Conservation (phyloP, 2,113 vertebrate species). For the Alaudala cheleensis region DNA sequence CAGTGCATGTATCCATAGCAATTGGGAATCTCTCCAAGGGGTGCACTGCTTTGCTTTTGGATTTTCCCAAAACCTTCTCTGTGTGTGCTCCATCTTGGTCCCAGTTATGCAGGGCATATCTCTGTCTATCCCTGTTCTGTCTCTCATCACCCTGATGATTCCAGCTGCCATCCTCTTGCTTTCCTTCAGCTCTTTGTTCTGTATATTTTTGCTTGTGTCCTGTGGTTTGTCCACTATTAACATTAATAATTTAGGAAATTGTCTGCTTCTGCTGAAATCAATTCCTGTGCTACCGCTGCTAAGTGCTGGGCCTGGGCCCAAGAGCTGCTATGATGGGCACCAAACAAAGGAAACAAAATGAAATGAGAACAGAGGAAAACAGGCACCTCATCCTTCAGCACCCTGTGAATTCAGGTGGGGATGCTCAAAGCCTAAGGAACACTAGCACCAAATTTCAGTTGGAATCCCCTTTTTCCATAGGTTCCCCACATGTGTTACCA, state of each 20-base stretch:
- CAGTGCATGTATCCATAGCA: not conserved
- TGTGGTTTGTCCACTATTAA: not conserved
- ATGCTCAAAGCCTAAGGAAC: not conserved
- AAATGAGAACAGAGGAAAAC: not conserved
- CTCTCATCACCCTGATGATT: not conserved
- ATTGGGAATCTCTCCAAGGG: not conserved
- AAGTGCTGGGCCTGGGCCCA: conserved; percentile 26
- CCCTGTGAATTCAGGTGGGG: not conserved
- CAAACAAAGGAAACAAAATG: not conserved
- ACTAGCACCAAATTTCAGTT: not conserved
- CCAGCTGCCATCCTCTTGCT: not conserved
- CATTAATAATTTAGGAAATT: conserved; percentile 54
- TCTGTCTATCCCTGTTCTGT: not conserved
- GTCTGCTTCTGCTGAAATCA: conserved; percentile 34
- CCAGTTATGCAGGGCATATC: not conserved
- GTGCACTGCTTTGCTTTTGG: not conserved
- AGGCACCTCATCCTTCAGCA: not conserved
- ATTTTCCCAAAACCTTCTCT: not conserved
- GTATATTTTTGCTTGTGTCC: not conserved
- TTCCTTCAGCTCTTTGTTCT: not conserved
- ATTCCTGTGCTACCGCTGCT: conserved; percentile 17
- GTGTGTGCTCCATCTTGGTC: not conserved
- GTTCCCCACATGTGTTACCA: not conserved
- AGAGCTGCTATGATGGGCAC: not conserved
- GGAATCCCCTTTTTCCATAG: not conserved